These are phyloP conservation scores for Drosophila albomicans DNA, from an alignment of 1,140 invertebrate genomes.

Conservation along the genomic window DNA sequence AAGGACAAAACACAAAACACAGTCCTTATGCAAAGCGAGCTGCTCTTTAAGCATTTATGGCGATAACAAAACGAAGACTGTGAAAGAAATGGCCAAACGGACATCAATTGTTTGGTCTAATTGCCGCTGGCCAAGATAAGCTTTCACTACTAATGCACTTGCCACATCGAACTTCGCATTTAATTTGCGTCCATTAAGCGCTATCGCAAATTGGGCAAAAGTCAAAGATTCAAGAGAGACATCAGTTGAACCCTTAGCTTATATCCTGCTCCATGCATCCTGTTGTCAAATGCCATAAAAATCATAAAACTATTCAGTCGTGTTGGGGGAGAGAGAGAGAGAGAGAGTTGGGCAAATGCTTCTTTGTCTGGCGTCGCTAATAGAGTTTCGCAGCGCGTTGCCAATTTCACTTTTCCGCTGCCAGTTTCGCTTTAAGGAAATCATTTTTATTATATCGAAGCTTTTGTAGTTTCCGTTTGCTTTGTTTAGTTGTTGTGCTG, in stretches of 20 bases:
- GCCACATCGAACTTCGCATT: constrained; percentile 50
- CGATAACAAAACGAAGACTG: constrained; percentile 21
- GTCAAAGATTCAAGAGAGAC: constrained; percentile 29
- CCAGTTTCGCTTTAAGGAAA: constrained; percentile 60
- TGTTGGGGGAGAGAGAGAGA: not conserved
- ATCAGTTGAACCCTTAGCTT: not conserved
- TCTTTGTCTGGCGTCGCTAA: constrained; percentile 73
- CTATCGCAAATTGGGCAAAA: constrained; percentile 60
- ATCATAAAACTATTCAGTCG: constrained; percentile 78
- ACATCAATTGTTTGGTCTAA: constrained; percentile 48
- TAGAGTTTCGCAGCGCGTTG: constrained; percentile 72
- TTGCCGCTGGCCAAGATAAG: constrained; percentile 13
- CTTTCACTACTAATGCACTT: constrained; percentile 18
- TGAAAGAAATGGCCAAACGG: not conserved
- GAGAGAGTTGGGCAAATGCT: constrained; percentile 6
- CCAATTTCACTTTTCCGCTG: constrained; percentile 71
- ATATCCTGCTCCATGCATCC: constrained; percentile 29
- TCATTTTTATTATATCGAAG: constrained; percentile 83
- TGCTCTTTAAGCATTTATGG: constrained; percentile 1
- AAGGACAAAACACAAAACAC: not conserved
- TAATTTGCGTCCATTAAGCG: constrained; percentile 73
- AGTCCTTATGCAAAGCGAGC: constrained; percentile 25
- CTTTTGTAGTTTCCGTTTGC: constrained; percentile 74
- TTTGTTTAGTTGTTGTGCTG: constrained; percentile 47
- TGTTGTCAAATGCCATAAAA: constrained; percentile 77